Conservation (phyloP, 2,113 vertebrate species). For the Forbesichthys agassizii region DNA sequence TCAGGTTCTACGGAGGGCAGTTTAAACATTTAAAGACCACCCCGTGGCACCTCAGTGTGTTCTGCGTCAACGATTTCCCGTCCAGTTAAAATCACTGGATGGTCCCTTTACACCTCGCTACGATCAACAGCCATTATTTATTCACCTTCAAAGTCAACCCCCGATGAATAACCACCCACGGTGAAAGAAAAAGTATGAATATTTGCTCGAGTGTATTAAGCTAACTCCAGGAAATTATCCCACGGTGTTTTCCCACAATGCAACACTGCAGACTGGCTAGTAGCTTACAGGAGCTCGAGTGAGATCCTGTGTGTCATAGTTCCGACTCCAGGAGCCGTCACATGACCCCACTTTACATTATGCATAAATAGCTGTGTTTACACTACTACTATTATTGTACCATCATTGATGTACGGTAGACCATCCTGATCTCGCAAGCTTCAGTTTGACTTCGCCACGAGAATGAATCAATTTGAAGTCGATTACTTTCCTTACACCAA, state of each 20-base stretch:
- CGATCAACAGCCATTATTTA: not conserved
- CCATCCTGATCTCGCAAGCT: too few relatives aligned
- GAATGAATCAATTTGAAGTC: not conserved
- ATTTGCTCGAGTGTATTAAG: too few relatives aligned
- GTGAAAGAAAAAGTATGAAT: not conserved
- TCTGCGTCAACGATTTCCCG: not conserved
- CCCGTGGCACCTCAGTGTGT: too few relatives aligned
- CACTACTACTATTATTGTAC: too few relatives aligned
- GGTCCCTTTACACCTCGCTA: conserved; percentile 1
- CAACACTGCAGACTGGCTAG: not conserved
- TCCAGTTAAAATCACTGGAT: not conserved
- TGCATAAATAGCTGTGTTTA: not conserved
- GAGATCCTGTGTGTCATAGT: not conserved
- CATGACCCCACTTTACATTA: not conserved
- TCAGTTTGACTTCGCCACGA: too few relatives aligned
- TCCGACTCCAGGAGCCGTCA: not conserved
- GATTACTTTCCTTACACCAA: not conserved
- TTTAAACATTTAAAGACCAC: conserved; percentile 39
- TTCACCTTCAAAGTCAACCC: not conserved
- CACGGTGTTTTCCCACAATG: too few relatives aligned
- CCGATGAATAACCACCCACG: not conserved
- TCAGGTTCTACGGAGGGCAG: not conserved
- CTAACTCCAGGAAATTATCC: too few relatives aligned
- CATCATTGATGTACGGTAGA: not conserved
- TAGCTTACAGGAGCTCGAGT: not conserved